Base-by-base conservation (phyloP, 2,888 invertebrate species). In the Hermodice carunculata region DNA sequence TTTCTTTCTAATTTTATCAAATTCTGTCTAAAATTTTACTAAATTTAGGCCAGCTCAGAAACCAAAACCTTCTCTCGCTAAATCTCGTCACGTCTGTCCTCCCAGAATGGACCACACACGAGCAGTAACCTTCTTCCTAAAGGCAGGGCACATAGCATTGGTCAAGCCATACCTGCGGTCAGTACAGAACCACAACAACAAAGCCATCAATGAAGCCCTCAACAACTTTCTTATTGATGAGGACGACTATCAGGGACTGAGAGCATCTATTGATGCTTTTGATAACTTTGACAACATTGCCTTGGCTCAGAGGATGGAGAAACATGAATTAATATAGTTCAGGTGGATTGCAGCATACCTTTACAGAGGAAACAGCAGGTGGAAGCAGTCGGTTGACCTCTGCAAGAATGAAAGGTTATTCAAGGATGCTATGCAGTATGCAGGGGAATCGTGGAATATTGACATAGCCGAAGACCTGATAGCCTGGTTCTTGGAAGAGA, bases 211-310 rank as follows among this genome's bases (percentile, higher is more conserved):
- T 83, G 99, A 99, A 87, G 98, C 99, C 0, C 90, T 99, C 61
- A 99, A 99, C 86, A 94, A 94, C 26, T 88, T 99, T 73, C 90
- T 98, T 28, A 98, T 98, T 74, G 95, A 97, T 78, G 99, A 99
- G 87, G 98, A 98, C 86, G 98, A 98, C 85, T 86, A 84, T 73
- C 83, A 86, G 70, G 95, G 98, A 60, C 88, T 99, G 76, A 90
- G 98, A 74, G 95, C 97, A 71, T 98, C 98, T 66, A 99, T 99
- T 85, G 98, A 99, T 87, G 98, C 98, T 1, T 99, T 99, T 86
- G 98, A 99, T 88, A 99, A 99, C 89, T 99, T 99, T 87, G 99
- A 99, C 89, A 99, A 97, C 81, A 99, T 99, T 82, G 94, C 96
- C 60, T 89, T 99, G 79, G 99, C 99, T 60, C 98, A 98, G 86